Evolutionary conservation across 1,140 invertebrate species (phyloP).

Genomic region (Luehdorfia chinensis): DNA sequence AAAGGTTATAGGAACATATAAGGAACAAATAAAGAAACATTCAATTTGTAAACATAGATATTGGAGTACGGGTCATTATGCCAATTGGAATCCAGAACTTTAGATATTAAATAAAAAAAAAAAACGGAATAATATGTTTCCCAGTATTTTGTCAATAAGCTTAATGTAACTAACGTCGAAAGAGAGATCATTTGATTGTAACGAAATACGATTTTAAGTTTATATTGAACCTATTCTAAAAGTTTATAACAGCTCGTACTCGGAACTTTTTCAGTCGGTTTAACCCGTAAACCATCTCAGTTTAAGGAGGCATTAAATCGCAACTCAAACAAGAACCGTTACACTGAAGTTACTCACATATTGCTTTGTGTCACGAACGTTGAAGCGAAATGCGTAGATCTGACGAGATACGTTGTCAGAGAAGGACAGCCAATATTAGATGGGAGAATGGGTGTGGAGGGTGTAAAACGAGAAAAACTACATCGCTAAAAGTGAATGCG

Average conservation of each 20-base stretch:
- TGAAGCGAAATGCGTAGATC: slow-evolving; percentile 59
- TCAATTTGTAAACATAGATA: too few relatives aligned
- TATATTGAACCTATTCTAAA: slow-evolving; percentile 65
- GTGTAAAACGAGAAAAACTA: slow-evolving; percentile 75
- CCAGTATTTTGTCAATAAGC: too few relatives aligned
- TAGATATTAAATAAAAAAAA: too few relatives aligned
- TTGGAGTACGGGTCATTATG: too few relatives aligned
- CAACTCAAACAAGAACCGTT: slow-evolving; percentile 76
- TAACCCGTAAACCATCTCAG: slow-evolving; percentile 75
- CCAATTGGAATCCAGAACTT: too few relatives aligned
- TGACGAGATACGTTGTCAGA: slow-evolving; percentile 44
- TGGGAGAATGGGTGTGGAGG: slow-evolving; percentile 67
- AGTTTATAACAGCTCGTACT: slow-evolving; percentile 66
- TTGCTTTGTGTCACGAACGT: slow-evolving; percentile 76
- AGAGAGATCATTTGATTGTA: slow-evolving; percentile 10
- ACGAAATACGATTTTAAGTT: slow-evolving; percentile 52
- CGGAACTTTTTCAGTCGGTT: slow-evolving; percentile 68
- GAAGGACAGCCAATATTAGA: slow-evolving; percentile 50
- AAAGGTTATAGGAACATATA: too few relatives aligned
- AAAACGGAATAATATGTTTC: too few relatives aligned
- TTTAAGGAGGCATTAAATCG: slow-evolving; percentile 76
- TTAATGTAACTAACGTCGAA: too few relatives aligned
- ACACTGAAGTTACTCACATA: slow-evolving; percentile 75
- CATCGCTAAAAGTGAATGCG: slow-evolving; percentile 76
- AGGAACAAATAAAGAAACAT: too few relatives aligned